A percentile compares a stretch with the other conserved stretches of the same genome.
These are phyloP conservation scores for Nanorana parkeri DNA, from an alignment of 2,113 vertebrate species.

Conservation along the genomic window DNA sequence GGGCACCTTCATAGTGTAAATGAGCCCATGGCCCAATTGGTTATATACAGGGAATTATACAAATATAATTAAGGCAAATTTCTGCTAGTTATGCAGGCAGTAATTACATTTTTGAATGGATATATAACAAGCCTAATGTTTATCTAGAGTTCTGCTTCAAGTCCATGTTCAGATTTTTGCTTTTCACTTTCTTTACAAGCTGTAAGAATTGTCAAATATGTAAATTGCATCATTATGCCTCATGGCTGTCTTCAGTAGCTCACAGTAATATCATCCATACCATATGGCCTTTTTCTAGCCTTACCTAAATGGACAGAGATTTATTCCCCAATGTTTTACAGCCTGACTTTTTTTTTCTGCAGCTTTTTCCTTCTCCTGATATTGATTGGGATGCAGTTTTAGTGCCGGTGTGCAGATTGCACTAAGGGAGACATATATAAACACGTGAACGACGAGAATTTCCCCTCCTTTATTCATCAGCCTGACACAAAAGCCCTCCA, in stretches of 20 bases:
- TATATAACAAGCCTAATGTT: no score
- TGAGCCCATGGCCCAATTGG: no score
- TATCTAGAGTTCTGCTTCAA: no score
- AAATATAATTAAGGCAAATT: no score
- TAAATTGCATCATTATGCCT: neutral
- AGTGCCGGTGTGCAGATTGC: constrained; percentile 39
- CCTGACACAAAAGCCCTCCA: constrained; percentile 37
- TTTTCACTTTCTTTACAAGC: no score
- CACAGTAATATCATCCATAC: neutral
- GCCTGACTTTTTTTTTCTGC: constrained; percentile 13
- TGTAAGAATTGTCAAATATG: neutral
- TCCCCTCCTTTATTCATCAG: constrained; percentile 49
- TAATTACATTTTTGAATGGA: no score
- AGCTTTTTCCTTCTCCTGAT: constrained; percentile 31
- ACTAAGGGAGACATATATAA: constrained; percentile 51
- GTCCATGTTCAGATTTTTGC: no score
- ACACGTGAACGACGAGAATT: constrained; percentile 43
- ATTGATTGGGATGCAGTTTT: constrained; percentile 50
- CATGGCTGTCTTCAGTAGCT: neutral
- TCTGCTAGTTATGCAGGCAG: no score
- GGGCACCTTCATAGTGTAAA: no score
- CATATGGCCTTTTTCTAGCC: constrained; percentile 38
- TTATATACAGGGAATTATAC: no score
- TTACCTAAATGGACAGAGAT: constrained; percentile 46
- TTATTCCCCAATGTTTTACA: constrained; percentile 21